Evolutionary conservation across 2,113 vertebrate genomes (phyloP).

Genomic region (Nerophis lumbriciformis): DNA sequence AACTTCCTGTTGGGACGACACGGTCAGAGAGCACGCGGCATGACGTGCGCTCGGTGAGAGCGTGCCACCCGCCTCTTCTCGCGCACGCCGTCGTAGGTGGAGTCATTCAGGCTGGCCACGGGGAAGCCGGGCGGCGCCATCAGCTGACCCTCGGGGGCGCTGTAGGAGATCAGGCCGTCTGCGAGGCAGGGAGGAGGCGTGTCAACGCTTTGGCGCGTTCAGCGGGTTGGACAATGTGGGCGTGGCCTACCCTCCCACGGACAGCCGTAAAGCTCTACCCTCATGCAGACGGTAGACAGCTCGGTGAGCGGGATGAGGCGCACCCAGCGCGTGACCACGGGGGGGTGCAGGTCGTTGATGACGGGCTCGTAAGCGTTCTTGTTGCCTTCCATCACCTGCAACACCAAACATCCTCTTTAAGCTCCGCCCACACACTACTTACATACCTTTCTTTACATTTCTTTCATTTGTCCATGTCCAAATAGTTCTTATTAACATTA

Average conservation of each 20-base stretch:
- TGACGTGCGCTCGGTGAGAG: no score
- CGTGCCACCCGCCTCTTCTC: slow-evolving; percentile 68
- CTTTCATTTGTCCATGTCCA: no score
- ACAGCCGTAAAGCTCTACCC: slow-evolving; percentile 89
- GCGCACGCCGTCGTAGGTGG: slow-evolving; percentile 81
- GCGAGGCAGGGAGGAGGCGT: slow-evolving; percentile 14
- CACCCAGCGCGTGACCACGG: slow-evolving; percentile 79
- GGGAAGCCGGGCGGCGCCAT: slow-evolving; percentile 75
- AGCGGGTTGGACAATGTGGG: not conserved
- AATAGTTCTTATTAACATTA: no score
- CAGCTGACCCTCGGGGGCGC: slow-evolving; percentile 80
- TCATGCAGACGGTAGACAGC: slow-evolving; percentile 81
- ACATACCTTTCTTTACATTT: no score
- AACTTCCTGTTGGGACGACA: slow-evolving; percentile 66
- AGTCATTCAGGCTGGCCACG: slow-evolving; percentile 81
- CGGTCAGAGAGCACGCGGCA: not conserved
- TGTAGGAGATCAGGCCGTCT: slow-evolving; percentile 86
- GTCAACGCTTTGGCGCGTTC: not conserved
- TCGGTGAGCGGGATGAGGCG: slow-evolving; percentile 80
- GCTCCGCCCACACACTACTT: not conserved
- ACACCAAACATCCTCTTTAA: not conserved
- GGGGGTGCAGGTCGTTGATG: slow-evolving; percentile 81
- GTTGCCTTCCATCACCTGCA: slow-evolving; percentile 81
- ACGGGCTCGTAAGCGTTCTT: slow-evolving; percentile 75
- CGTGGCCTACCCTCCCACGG: slow-evolving; percentile 77